Percentiles rank a stretch among this genome's conserved stretches.
Evolutionary conservation across 2,797 vertebrate genomes (phyloP).

Genomic region (Catostomus latipinnis): DNA sequence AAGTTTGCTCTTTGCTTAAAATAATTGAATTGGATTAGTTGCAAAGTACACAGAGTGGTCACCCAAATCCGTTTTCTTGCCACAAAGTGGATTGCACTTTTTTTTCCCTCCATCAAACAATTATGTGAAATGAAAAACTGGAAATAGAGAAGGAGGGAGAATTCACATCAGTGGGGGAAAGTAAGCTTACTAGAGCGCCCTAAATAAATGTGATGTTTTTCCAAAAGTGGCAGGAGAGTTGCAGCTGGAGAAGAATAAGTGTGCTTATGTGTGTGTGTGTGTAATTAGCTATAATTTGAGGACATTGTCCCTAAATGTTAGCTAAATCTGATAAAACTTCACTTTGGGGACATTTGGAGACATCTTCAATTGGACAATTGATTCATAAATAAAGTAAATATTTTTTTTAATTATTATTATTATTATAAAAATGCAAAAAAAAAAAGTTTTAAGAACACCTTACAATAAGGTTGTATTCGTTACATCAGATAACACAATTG

Average conservation of each 20-base stretch:
- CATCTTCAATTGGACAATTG: too few relatives aligned
- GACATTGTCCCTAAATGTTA: too few relatives aligned
- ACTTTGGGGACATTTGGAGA: too few relatives aligned
- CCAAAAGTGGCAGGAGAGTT: constrained; percentile 22
- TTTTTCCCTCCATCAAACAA: constrained; percentile 41
- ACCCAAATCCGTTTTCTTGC: constrained; percentile 36
- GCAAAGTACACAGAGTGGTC: constrained; percentile 36
- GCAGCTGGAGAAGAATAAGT: constrained; percentile 1
- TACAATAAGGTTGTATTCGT: constrained; percentile 28
- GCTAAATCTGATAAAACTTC: too few relatives aligned
- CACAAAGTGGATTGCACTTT: constrained; percentile 52
- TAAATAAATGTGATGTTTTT: constrained; percentile 54
- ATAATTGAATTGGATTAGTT: constrained; percentile 48
- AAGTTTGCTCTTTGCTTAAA: constrained; percentile 49
- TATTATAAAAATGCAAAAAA: too few relatives aligned
- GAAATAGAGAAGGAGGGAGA: constrained; percentile 29
- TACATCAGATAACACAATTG: too few relatives aligned
- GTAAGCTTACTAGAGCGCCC: constrained; percentile 37
- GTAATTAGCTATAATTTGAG: not conserved
- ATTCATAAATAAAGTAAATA: too few relatives aligned
- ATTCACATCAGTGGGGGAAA: constrained; percentile 43
- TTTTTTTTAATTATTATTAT: too few relatives aligned
- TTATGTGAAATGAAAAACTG: constrained; percentile 47
- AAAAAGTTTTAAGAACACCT: too few relatives aligned
- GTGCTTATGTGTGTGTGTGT: constrained; percentile 44